These are phyloP conservation scores for Oscheius myriophilus DNA, from an alignment of 2,888 invertebrate species.

Conservation along the genomic window DNA sequence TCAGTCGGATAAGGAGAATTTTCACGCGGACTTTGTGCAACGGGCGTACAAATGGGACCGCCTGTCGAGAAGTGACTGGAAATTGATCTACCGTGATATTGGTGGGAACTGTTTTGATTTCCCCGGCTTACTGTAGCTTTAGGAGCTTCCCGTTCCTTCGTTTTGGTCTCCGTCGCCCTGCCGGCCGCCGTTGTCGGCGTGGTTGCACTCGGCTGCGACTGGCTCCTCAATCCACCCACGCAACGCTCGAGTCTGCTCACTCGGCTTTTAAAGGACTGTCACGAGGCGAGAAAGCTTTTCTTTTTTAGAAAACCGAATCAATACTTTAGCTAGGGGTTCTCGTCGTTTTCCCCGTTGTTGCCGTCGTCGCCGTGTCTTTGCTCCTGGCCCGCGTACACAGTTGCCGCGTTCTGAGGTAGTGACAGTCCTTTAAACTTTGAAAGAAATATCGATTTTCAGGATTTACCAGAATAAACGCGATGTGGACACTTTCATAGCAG, in stretches of 20 bases:
- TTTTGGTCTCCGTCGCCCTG: slow-evolving; percentile 40
- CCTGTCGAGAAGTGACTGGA: slow-evolving; percentile 43
- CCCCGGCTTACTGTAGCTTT: neutral
- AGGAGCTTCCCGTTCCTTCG: slow-evolving; percentile 50
- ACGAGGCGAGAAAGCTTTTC: slow-evolving; percentile 33
- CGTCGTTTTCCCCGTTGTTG: slow-evolving; percentile 34
- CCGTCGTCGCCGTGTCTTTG: slow-evolving; percentile 31
- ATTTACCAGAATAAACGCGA: slow-evolving; percentile 47
- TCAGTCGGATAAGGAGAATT: too few species aligned
- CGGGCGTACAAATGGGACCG: slow-evolving; percentile 43
- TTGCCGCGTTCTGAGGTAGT: slow-evolving; percentile 34
- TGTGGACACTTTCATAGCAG: slow-evolving; percentile 42
- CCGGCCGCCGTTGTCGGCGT: slow-evolving; percentile 42
- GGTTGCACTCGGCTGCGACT: slow-evolving; percentile 37
- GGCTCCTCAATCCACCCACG: slow-evolving; percentile 30
- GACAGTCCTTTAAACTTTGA: neutral
- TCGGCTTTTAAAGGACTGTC: slow-evolving; percentile 42
- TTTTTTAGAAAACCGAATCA: neutral
- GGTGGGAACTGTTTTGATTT: slow-evolving; percentile 29
- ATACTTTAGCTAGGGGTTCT: slow-evolving; percentile 39
- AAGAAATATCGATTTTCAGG: slow-evolving; percentile 25
- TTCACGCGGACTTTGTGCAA: slow-evolving; percentile 29
- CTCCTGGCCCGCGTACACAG: slow-evolving; percentile 42
- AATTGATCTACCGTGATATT: slow-evolving; percentile 47
- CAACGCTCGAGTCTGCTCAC: slow-evolving; percentile 38